Evolutionary conservation across 2,113 vertebrate species (phyloP).

Genomic region (Microtus richardsoni): DNA sequence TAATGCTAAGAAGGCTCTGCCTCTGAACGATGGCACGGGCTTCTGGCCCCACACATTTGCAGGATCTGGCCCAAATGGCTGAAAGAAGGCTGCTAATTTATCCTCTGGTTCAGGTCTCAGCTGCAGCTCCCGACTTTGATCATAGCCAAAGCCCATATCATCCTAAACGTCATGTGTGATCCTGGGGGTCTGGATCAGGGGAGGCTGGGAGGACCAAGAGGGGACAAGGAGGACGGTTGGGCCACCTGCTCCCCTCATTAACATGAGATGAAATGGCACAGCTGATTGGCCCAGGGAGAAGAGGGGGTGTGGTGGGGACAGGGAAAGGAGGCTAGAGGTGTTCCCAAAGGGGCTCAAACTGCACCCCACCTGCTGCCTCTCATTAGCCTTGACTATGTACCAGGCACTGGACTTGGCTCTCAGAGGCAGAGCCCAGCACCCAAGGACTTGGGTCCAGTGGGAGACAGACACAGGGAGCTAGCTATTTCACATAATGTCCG

Average conservation of each 20-base stretch:
- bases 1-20: background rate
- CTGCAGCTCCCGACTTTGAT: conserved; percentile 61
- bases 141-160: conserved; percentile 13
- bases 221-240: background rate
- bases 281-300: background rate
- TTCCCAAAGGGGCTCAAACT: background rate
- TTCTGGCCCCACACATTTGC: background rate
- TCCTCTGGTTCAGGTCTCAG: conserved; percentile 65
- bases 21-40: background rate
- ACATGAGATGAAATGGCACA: background rate
- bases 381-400: background rate
- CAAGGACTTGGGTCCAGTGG: background rate
- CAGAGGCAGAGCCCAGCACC: background rate
- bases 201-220: conserved; percentile 13
- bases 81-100: conserved; percentile 47
- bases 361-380: background rate
- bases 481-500: background rate
- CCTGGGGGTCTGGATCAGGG: conserved; percentile 37
- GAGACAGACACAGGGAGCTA: background rate
- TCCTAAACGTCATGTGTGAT: conserved; percentile 25
- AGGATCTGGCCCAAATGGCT: conserved; percentile 53
- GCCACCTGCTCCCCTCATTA: conserved; percentile 67
- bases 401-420: background rate
- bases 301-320: rapidly evolving
- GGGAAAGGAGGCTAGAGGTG: too few relatives aligned